Base-by-base conservation (phyloP, 2,113 vertebrate genomes). In the Lanius collurio region DNA sequence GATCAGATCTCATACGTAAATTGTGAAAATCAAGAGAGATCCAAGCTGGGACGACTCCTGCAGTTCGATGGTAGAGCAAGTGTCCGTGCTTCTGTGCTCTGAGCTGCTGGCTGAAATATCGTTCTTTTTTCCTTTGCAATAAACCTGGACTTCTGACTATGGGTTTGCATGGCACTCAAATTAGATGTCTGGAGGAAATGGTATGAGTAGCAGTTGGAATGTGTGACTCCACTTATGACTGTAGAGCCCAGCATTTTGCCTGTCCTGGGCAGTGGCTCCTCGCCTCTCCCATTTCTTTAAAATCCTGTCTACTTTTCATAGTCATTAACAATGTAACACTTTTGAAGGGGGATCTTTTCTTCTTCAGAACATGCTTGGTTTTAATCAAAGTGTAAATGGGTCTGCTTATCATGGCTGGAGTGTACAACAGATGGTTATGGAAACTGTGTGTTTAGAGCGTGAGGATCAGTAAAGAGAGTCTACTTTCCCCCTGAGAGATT, bases 391-490 rank as follows among this genome's bases (percentile, higher is more conserved):
- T 26, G 13, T 49, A 33, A 62, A 79, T 44, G 8, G 3, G 8
- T 79, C 31, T 47, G 39, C 33, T 77, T 6, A 14, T 60, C 9
- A 2, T 26, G 37, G 49, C 65, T 89, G 60, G 47, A 69, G 28
- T 8, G 8, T 67, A 59, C 13, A 78, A 67, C 9, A 75, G 60
- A 7, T 7, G 15, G 4, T 50, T 69, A 39, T 28, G 39, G 63
- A 84, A 35, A 81, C 35, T 2, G 1, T 23, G 7, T 42, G 24
- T 67, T 89, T 67, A 75, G 55, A 65, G 42, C 0, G 0, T 24
- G 52, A 56, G 17, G 26, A 84, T 53, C 17, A 53, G 30, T 37
- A 74, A 78, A 16, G 9, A 56, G 68, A 90, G 11, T 24, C 83
- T 71, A 42, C 35, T 84, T 70, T 55, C 6, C 27, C 16, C 37